phyloP scores from a whole-genome alignment of 2,888 invertebrate species.

The Biston stratarius region DNA sequence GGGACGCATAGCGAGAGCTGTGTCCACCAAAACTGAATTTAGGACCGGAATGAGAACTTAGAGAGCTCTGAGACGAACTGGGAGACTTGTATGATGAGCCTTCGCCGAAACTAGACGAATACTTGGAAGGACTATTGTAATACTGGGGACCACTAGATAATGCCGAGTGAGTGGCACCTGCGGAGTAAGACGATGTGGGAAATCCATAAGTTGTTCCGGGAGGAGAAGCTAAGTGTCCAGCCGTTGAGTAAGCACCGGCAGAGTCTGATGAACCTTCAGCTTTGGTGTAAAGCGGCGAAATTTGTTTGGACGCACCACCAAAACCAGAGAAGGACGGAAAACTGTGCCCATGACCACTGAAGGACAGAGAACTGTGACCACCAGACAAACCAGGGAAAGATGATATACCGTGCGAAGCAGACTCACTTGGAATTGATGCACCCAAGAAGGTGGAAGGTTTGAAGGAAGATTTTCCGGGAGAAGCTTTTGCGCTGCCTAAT shows the following conservation, averaged over 20 bases:
- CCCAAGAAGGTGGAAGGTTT: conserved; percentile 82
- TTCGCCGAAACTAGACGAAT: conserved; percentile 65
- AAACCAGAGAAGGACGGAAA: conserved; percentile 65
- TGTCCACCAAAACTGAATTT: conserved; percentile 71
- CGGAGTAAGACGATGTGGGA: conserved; percentile 64
- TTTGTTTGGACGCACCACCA: conserved; percentile 67
- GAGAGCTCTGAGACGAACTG: conserved; percentile 62
- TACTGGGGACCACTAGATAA: conserved; percentile 70
- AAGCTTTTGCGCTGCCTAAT: conserved; percentile 55
- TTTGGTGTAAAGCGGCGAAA: conserved; percentile 68
- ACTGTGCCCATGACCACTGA: conserved; percentile 61
- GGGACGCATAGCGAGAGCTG: conserved; percentile 64
- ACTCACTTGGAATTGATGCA: conserved; percentile 70
- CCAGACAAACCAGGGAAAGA: conserved; percentile 64
- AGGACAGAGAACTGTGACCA: conserved; percentile 56
- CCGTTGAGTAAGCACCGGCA: conserved; percentile 65
- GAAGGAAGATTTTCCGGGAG: conserved; percentile 71
- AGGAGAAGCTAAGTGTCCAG: conserved; percentile 68
- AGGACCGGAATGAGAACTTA: conserved; percentile 69
- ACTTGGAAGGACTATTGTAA: conserved; percentile 67
- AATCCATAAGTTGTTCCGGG: conserved; percentile 70
- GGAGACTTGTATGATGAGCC: conserved; percentile 71
- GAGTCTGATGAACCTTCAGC: conserved; percentile 68
- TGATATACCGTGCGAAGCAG: conserved; percentile 62
- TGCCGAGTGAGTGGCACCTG: conserved; percentile 65